Percentiles rank a stretch among this genome's conserved stretches.
These are phyloP conservation scores for Falco cherrug DNA, from an alignment of 2,797 vertebrate genomes.

Conservation along the genomic window DNA sequence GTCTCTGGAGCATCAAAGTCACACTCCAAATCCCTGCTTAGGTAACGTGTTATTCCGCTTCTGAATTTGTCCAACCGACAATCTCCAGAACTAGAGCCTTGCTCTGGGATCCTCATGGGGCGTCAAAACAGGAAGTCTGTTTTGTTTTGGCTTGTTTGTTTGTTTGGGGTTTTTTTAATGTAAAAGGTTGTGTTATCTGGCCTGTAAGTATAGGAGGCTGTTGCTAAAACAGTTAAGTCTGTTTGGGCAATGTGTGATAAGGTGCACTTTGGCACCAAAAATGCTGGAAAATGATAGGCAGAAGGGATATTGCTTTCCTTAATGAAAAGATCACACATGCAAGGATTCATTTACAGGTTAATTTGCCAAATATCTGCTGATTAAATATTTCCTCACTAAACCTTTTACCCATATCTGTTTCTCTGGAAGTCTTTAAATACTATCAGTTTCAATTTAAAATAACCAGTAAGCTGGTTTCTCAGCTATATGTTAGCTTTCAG, in stretches of 20 bases:
- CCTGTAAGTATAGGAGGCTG: not conserved
- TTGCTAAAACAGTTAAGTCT: not conserved
- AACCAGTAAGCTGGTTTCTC: not conserved
- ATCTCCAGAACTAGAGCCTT: not conserved
- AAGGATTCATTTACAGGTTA: conserved; percentile 5
- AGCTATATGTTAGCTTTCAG: not conserved
- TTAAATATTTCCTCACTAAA: conserved; percentile 26
- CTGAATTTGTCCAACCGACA: not conserved
- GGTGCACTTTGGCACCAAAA: not conserved
- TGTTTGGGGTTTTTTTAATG: not conserved
- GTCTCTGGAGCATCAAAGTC: not conserved
- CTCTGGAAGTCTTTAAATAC: not conserved
- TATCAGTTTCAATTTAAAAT: not conserved
- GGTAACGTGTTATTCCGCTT: not conserved
- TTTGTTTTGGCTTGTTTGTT: no score
- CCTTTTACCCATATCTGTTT: conserved; percentile 5
- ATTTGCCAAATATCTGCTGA: conserved; percentile 10
- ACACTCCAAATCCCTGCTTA: not conserved
- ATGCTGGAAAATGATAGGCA: not conserved
- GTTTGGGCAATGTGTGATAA: not conserved
- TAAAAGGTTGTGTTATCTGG: not conserved
- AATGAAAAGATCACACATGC: not conserved
- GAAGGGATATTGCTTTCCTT: not conserved
- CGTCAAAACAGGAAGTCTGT: not conserved
- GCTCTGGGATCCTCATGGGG: not conserved